Evolutionary conservation across 2,113 vertebrate species (phyloP).

Genomic region (Thamnophis sirtalis): DNA sequence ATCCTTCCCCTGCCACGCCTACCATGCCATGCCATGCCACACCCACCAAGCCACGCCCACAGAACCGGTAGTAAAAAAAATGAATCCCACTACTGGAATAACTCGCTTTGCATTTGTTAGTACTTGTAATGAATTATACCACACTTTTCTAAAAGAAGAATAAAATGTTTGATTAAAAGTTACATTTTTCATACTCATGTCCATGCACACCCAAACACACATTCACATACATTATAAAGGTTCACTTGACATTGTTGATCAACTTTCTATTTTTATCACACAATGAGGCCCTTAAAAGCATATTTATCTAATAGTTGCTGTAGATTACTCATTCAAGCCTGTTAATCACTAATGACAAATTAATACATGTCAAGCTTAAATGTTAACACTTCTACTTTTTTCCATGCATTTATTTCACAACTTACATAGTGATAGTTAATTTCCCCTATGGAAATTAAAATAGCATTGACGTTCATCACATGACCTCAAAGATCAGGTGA

Average conservation of each 20-base stretch:
- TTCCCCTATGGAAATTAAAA: conserved; percentile 4
- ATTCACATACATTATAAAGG: background rate
- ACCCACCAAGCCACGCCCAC: too few relatives aligned
- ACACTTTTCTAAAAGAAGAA: background rate
- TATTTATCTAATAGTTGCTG: conserved; percentile 14
- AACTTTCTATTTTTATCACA: conserved; percentile 5
- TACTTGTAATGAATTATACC: background rate
- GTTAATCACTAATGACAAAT: conserved; percentile 46
- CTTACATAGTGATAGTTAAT: conserved; percentile 13
- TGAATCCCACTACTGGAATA: background rate
- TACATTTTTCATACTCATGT: background rate
- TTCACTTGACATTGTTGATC: conserved; percentile 18
- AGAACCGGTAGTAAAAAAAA: too few relatives aligned
- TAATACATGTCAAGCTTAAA: background rate
- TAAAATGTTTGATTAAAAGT: conserved; percentile 1
- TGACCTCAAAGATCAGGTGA: conserved; percentile 45
- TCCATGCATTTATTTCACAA: conserved; percentile 11
- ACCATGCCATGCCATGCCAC: too few relatives aligned
- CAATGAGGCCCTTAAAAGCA: background rate
- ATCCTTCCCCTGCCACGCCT: too few relatives aligned
- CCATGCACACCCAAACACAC: background rate
- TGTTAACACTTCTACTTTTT: conserved; percentile 30
- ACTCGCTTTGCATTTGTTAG: background rate
- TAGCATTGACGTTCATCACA: conserved; percentile 43
- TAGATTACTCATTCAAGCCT: conserved; percentile 16